Base-by-base conservation (phyloP, 2,888 invertebrate species). In the Brachyptera putata region DNA sequence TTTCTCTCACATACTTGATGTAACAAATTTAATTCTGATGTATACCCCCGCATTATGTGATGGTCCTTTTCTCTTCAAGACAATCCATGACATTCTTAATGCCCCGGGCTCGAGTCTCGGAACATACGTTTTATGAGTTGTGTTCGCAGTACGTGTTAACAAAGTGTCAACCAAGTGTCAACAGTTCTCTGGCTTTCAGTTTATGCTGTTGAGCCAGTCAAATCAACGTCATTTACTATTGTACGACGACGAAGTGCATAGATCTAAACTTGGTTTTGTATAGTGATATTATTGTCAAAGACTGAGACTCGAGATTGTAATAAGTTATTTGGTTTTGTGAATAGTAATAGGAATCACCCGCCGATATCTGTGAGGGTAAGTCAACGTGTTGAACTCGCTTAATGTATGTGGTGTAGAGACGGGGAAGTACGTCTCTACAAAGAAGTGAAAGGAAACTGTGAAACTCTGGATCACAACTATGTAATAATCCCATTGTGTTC, bases 381-480 rank as follows among this genome's bases (percentile, higher is more conserved):
- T 50, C 34, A 18, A 14, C 21, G 14, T 30, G 7, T 4, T 43
- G 11, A 11, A 43, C 2, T 43, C 43, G 43, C 5, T n/a, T 43
- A 21, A n/a, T 5, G 43, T n/a, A 43, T n/a, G 11, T 18, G 14
- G 43, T 43, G 14, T 11, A 18, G 16, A 18, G n/a, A n/a, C n/a
- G 18, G 7, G 9, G 16, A 36, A 16, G 34, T 50, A 24, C 21
- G 24, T 50, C 21, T 50, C 9, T 30, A 14, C 30, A 58, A 56
- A 53, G 53, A 57, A 62, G 64, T 62, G 56, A 61, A 62, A 62
- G 64, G 64, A 50, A 62, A 62, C 57, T 34, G 43, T 55, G 55
- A 22, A 43, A 21, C n/a, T 58, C 59, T 60, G 57, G 61, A 62
- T 60, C 39, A 60, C 26, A 43, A 48, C 58, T 62, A 36, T 36